phyloP scores from a whole-genome alignment of 2,113 vertebrate genomes.

The Hippocampus guttulatus region DNA sequence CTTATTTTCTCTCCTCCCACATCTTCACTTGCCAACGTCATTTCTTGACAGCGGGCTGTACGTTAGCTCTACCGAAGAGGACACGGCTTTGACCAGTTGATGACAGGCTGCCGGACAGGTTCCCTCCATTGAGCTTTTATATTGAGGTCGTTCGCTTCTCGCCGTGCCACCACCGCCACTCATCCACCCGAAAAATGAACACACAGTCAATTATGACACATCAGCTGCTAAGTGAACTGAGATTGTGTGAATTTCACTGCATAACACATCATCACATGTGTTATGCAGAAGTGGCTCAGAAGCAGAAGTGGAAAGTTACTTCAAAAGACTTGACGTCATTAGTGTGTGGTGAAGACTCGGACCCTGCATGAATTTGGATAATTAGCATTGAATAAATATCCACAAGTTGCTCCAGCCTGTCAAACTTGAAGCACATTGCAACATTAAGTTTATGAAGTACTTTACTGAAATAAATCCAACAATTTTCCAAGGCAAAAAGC shows the following conservation, averaged over 20 bases:
- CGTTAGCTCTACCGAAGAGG: constrained; percentile 54
- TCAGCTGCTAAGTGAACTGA: constrained; percentile 70
- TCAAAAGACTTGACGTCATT: constrained; percentile 46
- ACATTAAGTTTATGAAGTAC: background rate
- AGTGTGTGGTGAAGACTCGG: constrained; percentile 43
- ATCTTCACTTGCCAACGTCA: constrained; percentile 43
- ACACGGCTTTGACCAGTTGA: constrained; percentile 57
- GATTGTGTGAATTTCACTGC: constrained; percentile 70
- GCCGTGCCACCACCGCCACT: constrained; percentile 54
- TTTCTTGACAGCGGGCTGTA: constrained; percentile 50
- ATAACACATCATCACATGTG: constrained; percentile 73
- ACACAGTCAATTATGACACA: constrained; percentile 68
- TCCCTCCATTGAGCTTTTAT: constrained; percentile 50
- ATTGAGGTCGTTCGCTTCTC: constrained; percentile 57
- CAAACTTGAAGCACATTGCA: background rate
- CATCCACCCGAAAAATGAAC: constrained; percentile 71
- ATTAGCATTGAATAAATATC: constrained; percentile 65
- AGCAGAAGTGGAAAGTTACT: constrained; percentile 44
- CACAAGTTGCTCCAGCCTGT: background rate
- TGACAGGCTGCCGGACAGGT: constrained; percentile 69
- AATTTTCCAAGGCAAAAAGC: background rate
- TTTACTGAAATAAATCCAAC: background rate
- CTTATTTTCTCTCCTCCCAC: constrained; percentile 45
- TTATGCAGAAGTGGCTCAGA: too few relatives aligned
- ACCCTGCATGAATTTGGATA: constrained; percentile 46